Percentiles rank a stretch among this genome's conserved stretches.
phyloP scores from a whole-genome alignment of 1,140 invertebrate species.

The Lanistes nyassanus region DNA sequence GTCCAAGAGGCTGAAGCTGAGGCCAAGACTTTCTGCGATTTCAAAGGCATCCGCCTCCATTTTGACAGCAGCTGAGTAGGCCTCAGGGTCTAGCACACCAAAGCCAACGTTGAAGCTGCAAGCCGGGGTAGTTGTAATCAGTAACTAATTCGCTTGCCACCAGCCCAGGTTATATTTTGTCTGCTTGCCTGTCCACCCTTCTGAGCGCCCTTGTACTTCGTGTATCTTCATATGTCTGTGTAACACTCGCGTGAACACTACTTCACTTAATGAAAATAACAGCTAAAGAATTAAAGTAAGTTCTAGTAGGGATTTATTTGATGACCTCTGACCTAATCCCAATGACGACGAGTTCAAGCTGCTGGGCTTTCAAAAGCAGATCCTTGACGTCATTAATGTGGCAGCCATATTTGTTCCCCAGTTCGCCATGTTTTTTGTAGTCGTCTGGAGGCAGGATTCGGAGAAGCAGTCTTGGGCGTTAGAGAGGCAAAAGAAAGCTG shows the following conservation, averaged over 20 bases:
- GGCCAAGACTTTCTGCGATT: slow-evolving; percentile 61
- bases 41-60: slow-evolving; percentile 66
- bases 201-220: no score
- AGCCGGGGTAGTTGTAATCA: not conserved
- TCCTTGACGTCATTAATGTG: slow-evolving; percentile 82
- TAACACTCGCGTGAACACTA: no score
- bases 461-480: slow-evolving; percentile 76
- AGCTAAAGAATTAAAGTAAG: no score
- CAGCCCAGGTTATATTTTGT: no score
- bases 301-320: no score
- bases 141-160: no score
- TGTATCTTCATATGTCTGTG: no score
- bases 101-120: slow-evolving; percentile 71
- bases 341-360: slow-evolving; percentile 79
- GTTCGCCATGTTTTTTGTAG: slow-evolving; percentile 83
- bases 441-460: slow-evolving; percentile 90
- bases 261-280: no score
- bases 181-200: no score
- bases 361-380: slow-evolving; percentile 81
- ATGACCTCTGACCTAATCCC: slow-evolving; percentile 71
- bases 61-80: slow-evolving; percentile 66
- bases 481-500: no score
- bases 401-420: slow-evolving; percentile 97
- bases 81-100: slow-evolving; percentile 67
- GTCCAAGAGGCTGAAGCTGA: slow-evolving; percentile 67